Percentiles rank a stretch among this genome's conserved stretches.
Evolutionary conservation across 2,888 invertebrate species (phyloP).

Genomic region (Watsonalla cultraria): DNA sequence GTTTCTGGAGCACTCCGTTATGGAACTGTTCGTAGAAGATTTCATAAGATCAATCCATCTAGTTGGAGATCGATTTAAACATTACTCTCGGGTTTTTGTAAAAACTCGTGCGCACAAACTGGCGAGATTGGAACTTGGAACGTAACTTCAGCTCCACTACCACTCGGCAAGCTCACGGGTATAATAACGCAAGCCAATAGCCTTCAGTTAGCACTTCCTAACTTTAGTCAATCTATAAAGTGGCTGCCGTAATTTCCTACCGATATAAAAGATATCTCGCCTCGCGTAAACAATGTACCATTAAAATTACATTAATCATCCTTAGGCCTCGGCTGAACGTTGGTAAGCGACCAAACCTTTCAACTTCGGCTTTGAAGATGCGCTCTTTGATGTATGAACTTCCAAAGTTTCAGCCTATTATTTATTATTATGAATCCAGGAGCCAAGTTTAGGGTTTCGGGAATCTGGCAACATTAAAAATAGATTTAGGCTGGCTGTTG

Average conservation of each 20-base stretch:
- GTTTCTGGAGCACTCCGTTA: too few species aligned
- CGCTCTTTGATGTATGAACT: constrained; percentile 8
- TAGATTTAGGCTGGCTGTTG: background rate
- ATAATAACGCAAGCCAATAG: background rate
- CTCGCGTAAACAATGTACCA: constrained; percentile 30
- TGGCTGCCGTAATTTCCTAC: constrained; percentile 6
- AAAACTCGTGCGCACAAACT: too few species aligned
- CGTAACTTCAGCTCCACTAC: too few species aligned
- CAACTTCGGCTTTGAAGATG: constrained; percentile 4
- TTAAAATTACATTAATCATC: constrained; percentile 44
- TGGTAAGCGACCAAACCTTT: constrained; percentile 25
- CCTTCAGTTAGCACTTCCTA: background rate
- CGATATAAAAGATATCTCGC: constrained; percentile 18
- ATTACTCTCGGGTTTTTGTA: too few species aligned
- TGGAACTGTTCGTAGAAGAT: too few species aligned
- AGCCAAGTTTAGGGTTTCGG: background rate
- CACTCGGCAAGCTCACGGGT: too few species aligned
- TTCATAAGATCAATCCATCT: too few species aligned
- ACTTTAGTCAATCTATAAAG: background rate
- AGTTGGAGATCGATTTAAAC: too few species aligned
- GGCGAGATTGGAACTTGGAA: too few species aligned
- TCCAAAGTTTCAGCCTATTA: background rate
- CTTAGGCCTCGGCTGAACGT: constrained; percentile 4
- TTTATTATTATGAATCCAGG: constrained; percentile 1
- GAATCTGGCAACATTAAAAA: background rate